phyloP scores from a whole-genome alignment of 2,888 invertebrate genomes.

The Agapostemon virescens region DNA sequence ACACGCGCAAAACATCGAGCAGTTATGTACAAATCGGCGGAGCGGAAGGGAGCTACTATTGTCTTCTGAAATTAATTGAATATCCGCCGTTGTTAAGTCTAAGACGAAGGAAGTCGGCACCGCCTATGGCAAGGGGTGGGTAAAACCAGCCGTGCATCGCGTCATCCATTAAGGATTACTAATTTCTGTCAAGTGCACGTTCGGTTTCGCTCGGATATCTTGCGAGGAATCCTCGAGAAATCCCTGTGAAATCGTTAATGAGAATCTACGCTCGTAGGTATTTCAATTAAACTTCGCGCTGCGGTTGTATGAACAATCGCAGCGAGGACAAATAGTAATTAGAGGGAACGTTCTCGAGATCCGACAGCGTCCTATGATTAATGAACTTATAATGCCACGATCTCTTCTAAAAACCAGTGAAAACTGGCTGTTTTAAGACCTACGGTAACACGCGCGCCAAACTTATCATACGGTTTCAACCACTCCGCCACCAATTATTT shows the following conservation, averaged over 20 bases:
- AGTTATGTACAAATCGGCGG: constrained; percentile 50
- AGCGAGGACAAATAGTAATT: constrained; percentile 43
- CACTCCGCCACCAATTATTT: too few species aligned
- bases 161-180: constrained; percentile 75
- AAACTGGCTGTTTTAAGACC: background rate
- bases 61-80: constrained; percentile 77
- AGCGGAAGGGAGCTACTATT: constrained; percentile 68
- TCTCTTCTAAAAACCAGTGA: background rate
- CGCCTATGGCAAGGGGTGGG: constrained; percentile 48
- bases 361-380: constrained; percentile 34
- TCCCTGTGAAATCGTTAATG: constrained; percentile 58
- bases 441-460: background rate
- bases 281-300: constrained; percentile 47
- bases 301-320: constrained; percentile 47
- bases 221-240: constrained; percentile 46
- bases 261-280: constrained; percentile 45
- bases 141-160: constrained; percentile 52
- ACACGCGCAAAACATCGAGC: constrained; percentile 35
- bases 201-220: constrained; percentile 56
- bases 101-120: constrained; percentile 56
- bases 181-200: constrained; percentile 72
- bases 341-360: constrained; percentile 40
- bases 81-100: constrained; percentile 67
- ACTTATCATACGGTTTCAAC: too few species aligned
- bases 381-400: constrained; percentile 43